Percentiles rank a stretch among this genome's conserved stretches.
Evolutionary conservation across 2,113 vertebrate species (phyloP).

Genomic region (Athene noctua): DNA sequence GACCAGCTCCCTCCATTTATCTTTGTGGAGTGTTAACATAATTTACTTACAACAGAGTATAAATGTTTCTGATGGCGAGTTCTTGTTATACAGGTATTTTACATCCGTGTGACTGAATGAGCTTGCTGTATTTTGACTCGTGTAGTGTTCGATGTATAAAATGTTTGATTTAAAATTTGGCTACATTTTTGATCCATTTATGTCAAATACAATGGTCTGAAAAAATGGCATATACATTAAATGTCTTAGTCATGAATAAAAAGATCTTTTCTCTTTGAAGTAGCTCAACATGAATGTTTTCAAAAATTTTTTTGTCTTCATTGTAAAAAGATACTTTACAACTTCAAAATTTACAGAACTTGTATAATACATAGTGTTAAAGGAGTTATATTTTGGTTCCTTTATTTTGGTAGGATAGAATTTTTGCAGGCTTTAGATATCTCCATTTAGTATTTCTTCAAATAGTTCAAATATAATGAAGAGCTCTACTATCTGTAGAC

Average conservation of each 20-base stretch:
- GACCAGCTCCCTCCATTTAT: not conserved
- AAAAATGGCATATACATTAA: not conserved
- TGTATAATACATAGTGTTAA: not conserved
- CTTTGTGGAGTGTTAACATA: not conserved
- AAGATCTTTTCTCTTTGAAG: not conserved
- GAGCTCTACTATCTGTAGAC: not conserved
- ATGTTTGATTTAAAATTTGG: rapidly evolving
- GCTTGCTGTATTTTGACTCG: not conserved
- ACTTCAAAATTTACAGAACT: not conserved
- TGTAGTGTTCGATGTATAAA: not conserved
- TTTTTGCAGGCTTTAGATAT: not conserved
- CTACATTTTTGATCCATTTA: not conserved
- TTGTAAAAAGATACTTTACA: not conserved
- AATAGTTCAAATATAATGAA: not conserved
- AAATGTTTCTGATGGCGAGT: not conserved
- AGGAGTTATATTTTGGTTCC: not conserved
- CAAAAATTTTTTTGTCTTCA: not conserved
- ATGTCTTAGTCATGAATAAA: not conserved
- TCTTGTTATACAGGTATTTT: not conserved
- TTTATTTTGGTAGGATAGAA: not conserved
- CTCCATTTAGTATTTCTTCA: not conserved
- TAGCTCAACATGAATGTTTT: not conserved
- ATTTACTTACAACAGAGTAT: not conserved
- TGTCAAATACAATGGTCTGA: not conserved
- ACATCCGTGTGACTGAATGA: not conserved